Percentiles rank a stretch among this genome's conserved stretches.
Evolutionary conservation across 2,797 vertebrate species (phyloP).

Genomic region (Allobates femoralis): DNA sequence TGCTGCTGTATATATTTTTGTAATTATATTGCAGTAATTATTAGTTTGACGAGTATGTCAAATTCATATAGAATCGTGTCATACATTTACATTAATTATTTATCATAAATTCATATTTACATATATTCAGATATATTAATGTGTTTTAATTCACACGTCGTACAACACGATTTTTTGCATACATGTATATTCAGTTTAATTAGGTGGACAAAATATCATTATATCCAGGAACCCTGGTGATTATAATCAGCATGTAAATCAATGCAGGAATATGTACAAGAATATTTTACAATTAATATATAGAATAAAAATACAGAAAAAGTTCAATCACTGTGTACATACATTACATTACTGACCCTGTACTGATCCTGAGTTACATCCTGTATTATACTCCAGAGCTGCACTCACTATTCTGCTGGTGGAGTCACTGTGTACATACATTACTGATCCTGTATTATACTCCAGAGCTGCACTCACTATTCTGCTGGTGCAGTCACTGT

Average conservation of each 20-base stretch:
- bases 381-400: background rate
- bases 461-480: background rate
- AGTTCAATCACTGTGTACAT: background rate
- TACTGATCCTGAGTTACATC: slow-evolving; percentile 1
- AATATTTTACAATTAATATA: background rate
- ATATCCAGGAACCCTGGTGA: background rate
- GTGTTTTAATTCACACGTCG: slow-evolving; percentile 8
- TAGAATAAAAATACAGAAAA: background rate
- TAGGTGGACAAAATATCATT: background rate
- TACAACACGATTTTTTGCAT: background rate
- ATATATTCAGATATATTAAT: slow-evolving; percentile 17
- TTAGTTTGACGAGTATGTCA: background rate
- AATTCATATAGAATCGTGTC: background rate
- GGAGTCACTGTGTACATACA: background rate
- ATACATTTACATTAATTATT: slow-evolving; percentile 5
- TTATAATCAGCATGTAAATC: background rate
- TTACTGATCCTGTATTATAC: background rate
- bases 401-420: no score
- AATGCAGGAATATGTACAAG: background rate
- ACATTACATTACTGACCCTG: background rate
- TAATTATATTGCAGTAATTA: no score
- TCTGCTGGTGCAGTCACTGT: no score
- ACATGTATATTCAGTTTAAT: background rate
- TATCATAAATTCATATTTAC: background rate
- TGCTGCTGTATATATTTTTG: no score